Evolutionary conservation across 1,140 invertebrate genomes (phyloP), one percentile per base, ranked within the genome.

Genomic region (Drosophila busckii): DNA sequence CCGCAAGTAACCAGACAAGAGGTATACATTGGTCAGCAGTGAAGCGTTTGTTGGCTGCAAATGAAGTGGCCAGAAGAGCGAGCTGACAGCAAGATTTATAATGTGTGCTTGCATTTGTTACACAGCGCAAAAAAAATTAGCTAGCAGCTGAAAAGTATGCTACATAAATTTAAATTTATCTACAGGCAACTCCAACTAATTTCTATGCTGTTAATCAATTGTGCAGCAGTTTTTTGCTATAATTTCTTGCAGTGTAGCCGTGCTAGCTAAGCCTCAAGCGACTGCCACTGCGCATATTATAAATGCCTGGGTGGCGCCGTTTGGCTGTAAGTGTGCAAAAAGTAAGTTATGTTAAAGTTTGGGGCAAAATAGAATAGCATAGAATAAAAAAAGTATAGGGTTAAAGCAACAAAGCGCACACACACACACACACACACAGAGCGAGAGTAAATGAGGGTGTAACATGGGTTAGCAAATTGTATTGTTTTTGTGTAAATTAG

Each of bases 401-500:
- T 68, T 64, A 58, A 62, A 54, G 45, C 52, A 52, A 42, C 61
- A 70, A 66, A 62, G 42, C 53, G 54, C 55, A 23, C 44, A 49
- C 29, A 40, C 6, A n/a, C 35, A 35, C 13, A 7, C 6, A 2
- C 0, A 10, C 10, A 10, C 2, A 7, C 4, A 37, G 23, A 6
- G 4, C 12, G 5, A 9, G 19, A 17, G 20, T 5, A 32, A 25
- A 19, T 31, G 41, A 54, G 37, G 46, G 32, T 64, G 31, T 17
- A 76, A 78, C 70, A 80, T 80, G 68, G 68, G 73, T 80, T 60
- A 63, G 68, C 71, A 78, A 80, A 82, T 80, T 80, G 73, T 73
- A 80, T 80, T 80, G 73, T 80, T 80, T 82, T 75, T 80, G 75
- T 80, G 75, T 82, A 82, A 80, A 80, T 82, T 82, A 80, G 75